Base-by-base conservation (phyloP, 2,888 invertebrate genomes). In the Neocrepidodera transversa region DNA sequence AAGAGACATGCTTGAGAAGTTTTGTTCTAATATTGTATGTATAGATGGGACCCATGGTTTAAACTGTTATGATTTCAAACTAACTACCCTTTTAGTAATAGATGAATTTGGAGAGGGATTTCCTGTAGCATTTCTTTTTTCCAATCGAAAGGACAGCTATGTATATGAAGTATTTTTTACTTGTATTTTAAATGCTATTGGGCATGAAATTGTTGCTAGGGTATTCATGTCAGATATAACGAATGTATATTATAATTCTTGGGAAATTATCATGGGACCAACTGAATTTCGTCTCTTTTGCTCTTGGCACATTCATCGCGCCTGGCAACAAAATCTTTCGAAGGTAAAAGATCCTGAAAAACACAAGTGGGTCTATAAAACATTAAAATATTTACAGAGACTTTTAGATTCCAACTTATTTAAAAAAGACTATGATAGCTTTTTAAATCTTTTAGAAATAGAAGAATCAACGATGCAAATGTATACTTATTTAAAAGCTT, bases 211-310 rank as follows among this genome's bases (percentile, higher is more conserved):
- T 23, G 4, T 5, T 23, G 23, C 23, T 23, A 23, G 7, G 66
- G 68, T 40, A 42, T 60, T 4, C 47, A 58, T 18, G 18, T n/a
- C n/a, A n/a, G n/a, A n/a, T n/a, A n/a, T n/a, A n/a, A n/a, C n/a
- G n/a, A n/a, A n/a, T n/a, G n/a, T 18, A 30, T 70, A 42, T 63
- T 69, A 58, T 52, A 68, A 68, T 54, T 64, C 66, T 10, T 71
- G 68, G 67, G 14, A 43, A 5, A 5, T 32, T 16, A 62, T 64
- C 6, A 69, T 70, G 68, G 59, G 55, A n/a, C 16, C 38, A 23
- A 7, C 20, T 42, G 32, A 38, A 47, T 26, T 58, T 13, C 50
- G 47, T 35, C 58, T 69, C 36, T 65, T 48, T 40, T 66, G 68
- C 23, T 23, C 23, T 5, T 23, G 23, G 23, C 23, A 23, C 23